Base-by-base conservation (phyloP, 2,797 vertebrate genomes). In the Enteromius mattozi region DNA sequence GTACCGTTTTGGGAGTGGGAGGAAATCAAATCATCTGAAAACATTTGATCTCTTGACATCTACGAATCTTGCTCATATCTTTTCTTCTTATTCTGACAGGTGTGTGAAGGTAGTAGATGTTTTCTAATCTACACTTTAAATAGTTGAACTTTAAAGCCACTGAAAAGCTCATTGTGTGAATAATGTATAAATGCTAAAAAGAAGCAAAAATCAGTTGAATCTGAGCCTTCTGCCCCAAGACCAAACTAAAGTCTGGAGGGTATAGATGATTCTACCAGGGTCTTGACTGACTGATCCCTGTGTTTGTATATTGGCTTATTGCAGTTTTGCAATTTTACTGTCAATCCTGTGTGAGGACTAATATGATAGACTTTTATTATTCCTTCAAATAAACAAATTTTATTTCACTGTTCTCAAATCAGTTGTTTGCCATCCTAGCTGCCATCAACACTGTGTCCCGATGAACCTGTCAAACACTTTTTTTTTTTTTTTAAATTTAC, bases 151-250 rank as follows among this genome's bases (percentile, higher is more conserved):
- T 17, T 91, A 91, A 95, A 91, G 91, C 94, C 94, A 95, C 93
- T 96, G 93, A 96, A 91, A 91, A 89, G 91, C 83, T 93, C 92
- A 90, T 91, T 83, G 91, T 96, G 95, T 96, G 95, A 95, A 95
- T 95, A 95, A 93, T 96, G 95, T 96, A 95, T 89, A 95, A 89
- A 94, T 92, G 91, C 87, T 91, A 93, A 86, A 93, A 78, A 63
- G n/a, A 40, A 40, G 84, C 89, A 92, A 91, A 90, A 88, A 88
- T 89, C 63, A 66, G 90, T 89, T 89, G 88, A 91, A 94, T 90
- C 93, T 94, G 94, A 96, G 95, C 94, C 94, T 90, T 91, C 91
- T 92, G 91, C 91, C 91, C 91, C 87, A 74, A 85, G 88, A 89
- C 88, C 35, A 86, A 88, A 87, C 49, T 30, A 54, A 80, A 81